Evolutionary conservation across 2,888 invertebrate species (phyloP).

Genomic region (Palloptera scutellata): DNA sequence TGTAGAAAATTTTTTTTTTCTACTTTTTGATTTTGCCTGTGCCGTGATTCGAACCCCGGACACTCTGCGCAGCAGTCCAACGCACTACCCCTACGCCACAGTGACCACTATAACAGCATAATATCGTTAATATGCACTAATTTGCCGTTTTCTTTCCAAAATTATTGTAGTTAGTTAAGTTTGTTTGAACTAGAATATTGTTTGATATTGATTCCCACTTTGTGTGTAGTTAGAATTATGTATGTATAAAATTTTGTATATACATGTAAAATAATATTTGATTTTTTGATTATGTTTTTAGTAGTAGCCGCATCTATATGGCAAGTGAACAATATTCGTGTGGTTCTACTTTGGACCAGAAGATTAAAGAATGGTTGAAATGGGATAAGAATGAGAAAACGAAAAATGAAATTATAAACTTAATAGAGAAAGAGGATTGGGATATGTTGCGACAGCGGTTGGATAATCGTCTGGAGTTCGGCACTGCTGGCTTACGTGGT

Average conservation of each 20-base stretch:
- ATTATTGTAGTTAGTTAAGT: background rate
- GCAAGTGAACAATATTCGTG: constrained; percentile 38
- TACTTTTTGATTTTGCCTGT: too few species aligned
- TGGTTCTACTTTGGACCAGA: constrained; percentile 68
- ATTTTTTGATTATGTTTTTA: background rate
- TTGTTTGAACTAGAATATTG: too few species aligned
- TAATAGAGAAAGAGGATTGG: constrained; percentile 68
- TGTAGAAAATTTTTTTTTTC: too few species aligned
- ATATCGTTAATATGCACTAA: too few species aligned
- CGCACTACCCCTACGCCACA: too few species aligned
- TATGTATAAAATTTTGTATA: background rate
- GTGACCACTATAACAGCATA: too few species aligned
- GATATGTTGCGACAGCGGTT: constrained; percentile 70
- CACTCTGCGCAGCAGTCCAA: too few species aligned
- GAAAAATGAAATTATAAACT: constrained; percentile 69
- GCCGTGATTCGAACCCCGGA: too few species aligned
- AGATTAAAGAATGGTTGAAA: constrained; percentile 76
- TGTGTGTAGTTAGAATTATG: background rate
- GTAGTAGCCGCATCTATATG: background rate
- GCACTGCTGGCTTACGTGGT: constrained; percentile 92
- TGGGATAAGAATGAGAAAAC: constrained; percentile 80
- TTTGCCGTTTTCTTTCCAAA: background rate
- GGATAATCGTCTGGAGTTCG: constrained; percentile 79
- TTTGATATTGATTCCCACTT: too few species aligned
- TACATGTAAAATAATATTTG: background rate